phyloP scores from a whole-genome alignment of 92 coral and sea anemone genomes.

The Blastomussa wellsi region DNA sequence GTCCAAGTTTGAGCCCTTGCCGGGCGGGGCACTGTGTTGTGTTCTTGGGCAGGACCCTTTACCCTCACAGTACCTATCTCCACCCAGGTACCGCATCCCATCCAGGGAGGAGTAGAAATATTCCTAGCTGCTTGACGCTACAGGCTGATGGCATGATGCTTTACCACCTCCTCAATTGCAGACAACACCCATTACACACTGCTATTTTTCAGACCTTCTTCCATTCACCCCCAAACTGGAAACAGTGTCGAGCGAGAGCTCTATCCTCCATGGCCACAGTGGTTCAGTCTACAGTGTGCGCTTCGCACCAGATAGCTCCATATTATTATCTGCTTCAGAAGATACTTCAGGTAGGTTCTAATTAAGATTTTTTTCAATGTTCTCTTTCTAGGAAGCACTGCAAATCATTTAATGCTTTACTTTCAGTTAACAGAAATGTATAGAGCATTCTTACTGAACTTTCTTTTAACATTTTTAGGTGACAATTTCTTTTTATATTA shows the following conservation, averaged over 20 bases:
- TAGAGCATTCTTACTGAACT: no score
- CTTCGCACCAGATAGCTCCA: slow-evolving; percentile 82
- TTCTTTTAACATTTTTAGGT: no score
- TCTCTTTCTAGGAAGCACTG: not conserved
- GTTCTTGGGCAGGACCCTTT: no score
- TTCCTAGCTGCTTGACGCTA: no score
- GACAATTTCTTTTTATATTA: no score
- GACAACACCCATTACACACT: not conserved
- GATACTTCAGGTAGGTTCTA: slow-evolving; percentile 54
- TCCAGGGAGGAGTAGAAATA: no score
- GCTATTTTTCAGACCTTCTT: slow-evolving; percentile 43
- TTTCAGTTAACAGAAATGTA: no score
- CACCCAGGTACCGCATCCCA: no score
- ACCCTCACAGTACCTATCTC: no score
- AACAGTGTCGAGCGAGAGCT: slow-evolving; percentile 70
- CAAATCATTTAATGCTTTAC: not conserved
- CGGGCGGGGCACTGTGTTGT: no score
- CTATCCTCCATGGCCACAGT: slow-evolving; percentile 78
- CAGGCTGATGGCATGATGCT: no score
- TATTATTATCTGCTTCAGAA: slow-evolving; percentile 88
- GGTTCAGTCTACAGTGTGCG: slow-evolving; percentile 92
- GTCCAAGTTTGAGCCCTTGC: no score
- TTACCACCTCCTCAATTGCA: not conserved
- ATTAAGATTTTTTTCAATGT: not conserved
- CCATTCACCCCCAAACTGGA: slow-evolving; percentile 62